Percentiles rank a stretch among this genome's conserved stretches.
Evolutionary conservation across 2,797 vertebrate genomes (phyloP).

Genomic region (Sibirionetta formosa): DNA sequence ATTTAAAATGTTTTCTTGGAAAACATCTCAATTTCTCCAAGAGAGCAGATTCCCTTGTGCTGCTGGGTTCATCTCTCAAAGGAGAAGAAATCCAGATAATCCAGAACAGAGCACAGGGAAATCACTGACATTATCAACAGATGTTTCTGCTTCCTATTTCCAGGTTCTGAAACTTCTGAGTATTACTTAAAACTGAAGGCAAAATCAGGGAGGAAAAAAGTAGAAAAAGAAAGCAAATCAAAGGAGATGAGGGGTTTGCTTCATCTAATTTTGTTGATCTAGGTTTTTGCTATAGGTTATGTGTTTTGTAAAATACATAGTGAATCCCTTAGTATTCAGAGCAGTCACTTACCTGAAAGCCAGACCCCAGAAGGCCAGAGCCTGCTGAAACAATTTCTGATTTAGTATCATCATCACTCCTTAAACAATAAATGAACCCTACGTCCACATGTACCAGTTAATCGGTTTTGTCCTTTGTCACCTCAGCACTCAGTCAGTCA

Average conservation of each 20-base stretch:
- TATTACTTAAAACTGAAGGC: background rate
- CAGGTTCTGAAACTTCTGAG: background rate
- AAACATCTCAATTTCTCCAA: background rate
- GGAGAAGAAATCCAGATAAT: slow-evolving; percentile 48
- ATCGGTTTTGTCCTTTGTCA: background rate
- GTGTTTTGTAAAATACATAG: background rate
- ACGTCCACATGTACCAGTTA: rapidly evolving
- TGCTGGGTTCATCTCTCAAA: slow-evolving; percentile 26
- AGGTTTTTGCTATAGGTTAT: background rate
- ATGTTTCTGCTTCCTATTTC: slow-evolving; percentile 41
- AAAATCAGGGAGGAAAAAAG: background rate
- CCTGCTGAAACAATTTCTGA: background rate
- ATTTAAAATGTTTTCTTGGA: slow-evolving; percentile 30
- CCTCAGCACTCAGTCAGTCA: background rate
- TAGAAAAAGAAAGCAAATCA: background rate
- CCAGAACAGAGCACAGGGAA: background rate
- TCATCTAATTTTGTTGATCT: background rate
- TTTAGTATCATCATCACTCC: background rate
- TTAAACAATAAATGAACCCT: background rate
- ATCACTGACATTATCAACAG: slow-evolving; percentile 18
- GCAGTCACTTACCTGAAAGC: background rate
- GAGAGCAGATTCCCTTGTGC: background rate
- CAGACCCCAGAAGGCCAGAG: background rate
- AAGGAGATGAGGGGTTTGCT: background rate
- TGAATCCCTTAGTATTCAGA: background rate